Evolutionary conservation across 2,797 vertebrate genomes (phyloP).

Genomic region (Falco cherrug): DNA sequence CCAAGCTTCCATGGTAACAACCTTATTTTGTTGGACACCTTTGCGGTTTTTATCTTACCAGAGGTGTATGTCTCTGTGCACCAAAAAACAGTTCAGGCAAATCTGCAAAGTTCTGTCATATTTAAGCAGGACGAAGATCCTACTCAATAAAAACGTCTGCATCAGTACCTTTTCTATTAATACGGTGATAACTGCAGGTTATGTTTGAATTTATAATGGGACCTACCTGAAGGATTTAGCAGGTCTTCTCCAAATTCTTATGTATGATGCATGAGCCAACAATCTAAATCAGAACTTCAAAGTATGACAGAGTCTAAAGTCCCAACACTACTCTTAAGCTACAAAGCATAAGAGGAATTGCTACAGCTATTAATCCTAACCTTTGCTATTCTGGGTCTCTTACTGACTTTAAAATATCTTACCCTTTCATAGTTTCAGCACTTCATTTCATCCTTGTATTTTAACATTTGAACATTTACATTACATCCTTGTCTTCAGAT

Average conservation of each 20-base stretch:
- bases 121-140: neutral
- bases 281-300: neutral
- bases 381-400: neutral
- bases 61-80: neutral
- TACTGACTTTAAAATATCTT: neutral
- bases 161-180: neutral
- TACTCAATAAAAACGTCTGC: neutral
- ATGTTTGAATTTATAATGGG: neutral
- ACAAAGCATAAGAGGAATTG: neutral
- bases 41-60: neutral
- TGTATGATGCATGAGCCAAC: neutral
- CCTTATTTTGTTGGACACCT: neutral
- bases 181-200: neutral
- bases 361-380: neutral
- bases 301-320: neutral
- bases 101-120: neutral
- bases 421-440: neutral
- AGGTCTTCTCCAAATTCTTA: neutral
- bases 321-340: neutral
- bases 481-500: neutral
- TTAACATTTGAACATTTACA: neutral
- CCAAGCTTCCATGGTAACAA: neutral
- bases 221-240: neutral
- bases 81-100: neutral
- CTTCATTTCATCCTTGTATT: neutral